A percentile compares a stretch with the other conserved stretches of the same genome.
These are phyloP conservation scores for Salvelinus namaycush DNA, from an alignment of 2,113 vertebrate genomes.

Conservation along the genomic window DNA sequence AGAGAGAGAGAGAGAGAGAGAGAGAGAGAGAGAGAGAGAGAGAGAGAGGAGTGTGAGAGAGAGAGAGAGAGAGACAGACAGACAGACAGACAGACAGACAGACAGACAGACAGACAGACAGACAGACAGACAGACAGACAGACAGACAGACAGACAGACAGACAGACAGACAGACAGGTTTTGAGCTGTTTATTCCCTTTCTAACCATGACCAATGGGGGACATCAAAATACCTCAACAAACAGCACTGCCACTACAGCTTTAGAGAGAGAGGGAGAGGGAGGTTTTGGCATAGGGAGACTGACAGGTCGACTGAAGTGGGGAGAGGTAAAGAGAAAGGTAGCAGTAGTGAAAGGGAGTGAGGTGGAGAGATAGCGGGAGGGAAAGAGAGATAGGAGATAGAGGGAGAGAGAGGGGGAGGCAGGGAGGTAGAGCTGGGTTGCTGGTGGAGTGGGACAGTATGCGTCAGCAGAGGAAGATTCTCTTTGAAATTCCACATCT, in stretches of 20 bases:
- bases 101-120: too few species aligned
- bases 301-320: conserved; percentile 47
- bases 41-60: conserved; percentile 44
- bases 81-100: too few species aligned
- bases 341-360: neutral
- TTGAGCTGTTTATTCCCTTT: conserved; percentile 67
- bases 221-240: conserved; percentile 63
- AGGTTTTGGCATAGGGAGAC: conserved; percentile 41
- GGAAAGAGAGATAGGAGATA: neutral
- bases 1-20: conserved; percentile 51
- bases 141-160: too few species aligned
- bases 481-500: conserved; percentile 75
- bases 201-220: conserved; percentile 65
- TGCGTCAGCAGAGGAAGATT: conserved; percentile 71
- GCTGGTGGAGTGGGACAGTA: conserved; percentile 58
- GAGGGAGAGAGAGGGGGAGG: conserved; percentile 32
- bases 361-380: conserved; percentile 15
- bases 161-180: conserved; percentile 50
- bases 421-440: conserved; percentile 47
- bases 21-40: conserved; percentile 41
- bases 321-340: conserved; percentile 14
- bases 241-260: conserved; percentile 57
- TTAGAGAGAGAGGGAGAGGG: conserved; percentile 34
- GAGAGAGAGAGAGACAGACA: conserved; percentile 37
- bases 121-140: too few species aligned